A percentile compares a stretch with the other conserved stretches of the same genome.
phyloP scores from a whole-genome alignment of 2,888 invertebrate species.

The Rhagophthalmus giganteus region DNA sequence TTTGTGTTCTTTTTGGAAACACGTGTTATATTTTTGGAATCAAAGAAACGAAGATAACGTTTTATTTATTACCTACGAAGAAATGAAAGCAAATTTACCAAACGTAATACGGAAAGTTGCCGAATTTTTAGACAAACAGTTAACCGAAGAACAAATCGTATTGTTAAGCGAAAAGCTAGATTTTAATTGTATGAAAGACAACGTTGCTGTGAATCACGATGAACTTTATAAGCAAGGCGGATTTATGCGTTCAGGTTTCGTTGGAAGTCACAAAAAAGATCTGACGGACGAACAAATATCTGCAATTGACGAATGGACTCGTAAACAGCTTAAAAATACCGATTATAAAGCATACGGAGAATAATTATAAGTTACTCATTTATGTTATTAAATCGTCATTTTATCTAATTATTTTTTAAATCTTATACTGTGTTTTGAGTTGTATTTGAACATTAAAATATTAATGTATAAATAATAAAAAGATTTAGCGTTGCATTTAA shows the following conservation, averaged over 20 bases:
- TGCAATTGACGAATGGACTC: background rate
- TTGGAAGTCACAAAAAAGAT: background rate
- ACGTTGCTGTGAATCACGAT: slow-evolving; percentile 52
- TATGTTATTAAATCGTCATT: no score
- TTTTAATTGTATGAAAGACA: slow-evolving; percentile 58
- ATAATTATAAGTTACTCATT: no score
- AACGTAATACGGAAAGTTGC: slow-evolving; percentile 52
- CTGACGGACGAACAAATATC: background rate
- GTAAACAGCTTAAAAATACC: background rate
- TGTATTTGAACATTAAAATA: no score
- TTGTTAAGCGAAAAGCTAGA: slow-evolving; percentile 54
- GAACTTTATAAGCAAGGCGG: background rate
- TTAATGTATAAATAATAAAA: no score
- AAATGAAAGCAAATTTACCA: slow-evolving; percentile 52
- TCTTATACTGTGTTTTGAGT: no score
- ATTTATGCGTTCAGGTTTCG: background rate
- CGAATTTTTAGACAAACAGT: slow-evolving; percentile 50
- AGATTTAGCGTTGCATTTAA: no score
- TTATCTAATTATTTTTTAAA: no score
- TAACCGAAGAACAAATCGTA: slow-evolving; percentile 48
- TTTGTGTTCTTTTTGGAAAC: slow-evolving; percentile 33
- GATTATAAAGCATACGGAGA: no score
- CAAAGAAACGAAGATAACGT: slow-evolving; percentile 45
- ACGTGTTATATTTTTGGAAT: slow-evolving; percentile 48
- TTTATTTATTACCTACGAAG: slow-evolving; percentile 42